Percentiles rank a stretch among this genome's conserved stretches.
These are phyloP conservation scores for Ericerus pela DNA, from an alignment of 1,140 invertebrate genomes.

Conservation along the genomic window DNA sequence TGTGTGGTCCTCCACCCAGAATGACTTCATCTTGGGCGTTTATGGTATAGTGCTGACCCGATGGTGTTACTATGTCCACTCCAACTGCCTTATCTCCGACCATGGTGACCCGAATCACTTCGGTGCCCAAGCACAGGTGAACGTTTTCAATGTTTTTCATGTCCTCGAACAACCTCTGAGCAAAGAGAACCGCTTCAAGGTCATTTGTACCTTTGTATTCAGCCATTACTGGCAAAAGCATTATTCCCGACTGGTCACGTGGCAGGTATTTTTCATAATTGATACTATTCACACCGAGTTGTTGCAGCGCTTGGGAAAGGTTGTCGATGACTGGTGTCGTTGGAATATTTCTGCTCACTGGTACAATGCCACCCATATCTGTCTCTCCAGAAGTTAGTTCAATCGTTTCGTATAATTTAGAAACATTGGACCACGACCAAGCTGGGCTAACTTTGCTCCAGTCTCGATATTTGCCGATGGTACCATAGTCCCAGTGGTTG, in stretches of 20 bases:
- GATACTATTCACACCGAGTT: too few species aligned
- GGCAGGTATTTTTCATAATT: too few species aligned
- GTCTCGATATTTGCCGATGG: not conserved
- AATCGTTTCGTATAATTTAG: too few species aligned
- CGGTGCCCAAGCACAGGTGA: not conserved
- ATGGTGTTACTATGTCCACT: not conserved
- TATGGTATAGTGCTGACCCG: not conserved
- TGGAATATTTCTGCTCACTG: too few species aligned
- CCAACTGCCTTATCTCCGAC: constrained; percentile 2
- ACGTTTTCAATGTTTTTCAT: not conserved
- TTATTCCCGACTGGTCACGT: too few species aligned
- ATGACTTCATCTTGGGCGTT: not conserved
- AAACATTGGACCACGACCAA: not conserved
- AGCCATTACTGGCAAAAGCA: too few species aligned
- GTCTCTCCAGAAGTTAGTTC: too few species aligned
- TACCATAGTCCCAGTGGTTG: not conserved
- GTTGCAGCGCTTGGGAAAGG: too few species aligned
- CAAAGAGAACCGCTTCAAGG: not conserved
- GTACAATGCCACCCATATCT: too few species aligned
- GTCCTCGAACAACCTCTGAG: not conserved
- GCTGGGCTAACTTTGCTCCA: not conserved
- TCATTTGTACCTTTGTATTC: too few species aligned
- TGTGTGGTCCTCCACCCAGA: not conserved
- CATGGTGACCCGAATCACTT: too few species aligned
- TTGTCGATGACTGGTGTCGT: too few species aligned